phyloP scores from a whole-genome alignment of 2,888 invertebrate species.

The Melieria crassipennis region DNA sequence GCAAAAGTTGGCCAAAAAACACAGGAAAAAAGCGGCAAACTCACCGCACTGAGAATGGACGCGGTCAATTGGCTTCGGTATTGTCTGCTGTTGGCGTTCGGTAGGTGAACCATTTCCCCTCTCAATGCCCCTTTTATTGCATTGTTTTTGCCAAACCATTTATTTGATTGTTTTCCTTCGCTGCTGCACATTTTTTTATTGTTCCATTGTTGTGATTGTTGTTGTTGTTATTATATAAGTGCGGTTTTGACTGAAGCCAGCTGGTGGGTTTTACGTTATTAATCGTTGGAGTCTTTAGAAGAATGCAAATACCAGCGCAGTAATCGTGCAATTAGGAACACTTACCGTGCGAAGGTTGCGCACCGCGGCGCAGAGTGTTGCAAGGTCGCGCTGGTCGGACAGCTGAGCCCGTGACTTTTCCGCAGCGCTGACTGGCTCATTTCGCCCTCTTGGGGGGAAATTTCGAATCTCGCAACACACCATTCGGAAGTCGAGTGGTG shows the following conservation, averaged over 20 bases:
- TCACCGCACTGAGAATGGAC: constrained; percentile 34
- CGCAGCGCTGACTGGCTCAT: too few species aligned
- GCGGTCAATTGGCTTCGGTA: constrained; percentile 42
- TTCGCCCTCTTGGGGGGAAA: too few species aligned
- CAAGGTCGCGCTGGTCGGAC: neutral
- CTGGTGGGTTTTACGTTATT: neutral
- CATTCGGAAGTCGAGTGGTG: too few species aligned
- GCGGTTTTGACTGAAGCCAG: neutral
- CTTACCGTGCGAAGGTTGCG: constrained; percentile 16
- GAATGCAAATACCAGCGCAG: neutral
- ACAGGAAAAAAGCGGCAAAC: constrained; percentile 2
- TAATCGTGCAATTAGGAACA: constrained; percentile 26
- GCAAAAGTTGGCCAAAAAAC: constrained; percentile 6
- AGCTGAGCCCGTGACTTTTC: too few species aligned
- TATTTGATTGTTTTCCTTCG: neutral
- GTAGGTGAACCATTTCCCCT: constrained; percentile 34
- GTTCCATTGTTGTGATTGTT: neutral
- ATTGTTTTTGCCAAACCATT: neutral
- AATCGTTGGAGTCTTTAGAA: neutral
- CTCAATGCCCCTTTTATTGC: too few species aligned
- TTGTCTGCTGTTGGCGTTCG: constrained; percentile 43
- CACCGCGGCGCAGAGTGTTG: neutral
- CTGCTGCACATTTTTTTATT: neutral
- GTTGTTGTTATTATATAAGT: neutral
- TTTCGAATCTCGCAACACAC: too few species aligned